Evolutionary conservation across 2,113 vertebrate species (phyloP), one percentile per base, ranked within the genome.

Genomic region (Podarcis raffonei): DNA sequence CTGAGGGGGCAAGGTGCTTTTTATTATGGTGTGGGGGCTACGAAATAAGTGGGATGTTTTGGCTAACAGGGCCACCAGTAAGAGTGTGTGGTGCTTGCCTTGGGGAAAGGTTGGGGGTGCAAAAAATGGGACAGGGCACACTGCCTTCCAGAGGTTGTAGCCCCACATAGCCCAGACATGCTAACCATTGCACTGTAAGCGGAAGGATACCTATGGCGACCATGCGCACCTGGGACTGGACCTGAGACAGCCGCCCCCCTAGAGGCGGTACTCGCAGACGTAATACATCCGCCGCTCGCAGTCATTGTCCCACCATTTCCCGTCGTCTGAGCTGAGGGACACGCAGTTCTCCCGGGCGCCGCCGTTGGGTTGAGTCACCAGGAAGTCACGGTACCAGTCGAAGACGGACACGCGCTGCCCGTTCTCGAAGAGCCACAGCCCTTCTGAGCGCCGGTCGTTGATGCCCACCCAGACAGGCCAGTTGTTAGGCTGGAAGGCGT

Each of bases 221-320:
- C n/a, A 59, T 30, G 78, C 3, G 5, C 23, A 13, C 42, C 5
- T 30, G 30, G 68, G 32, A 2, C 2, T 3, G 53, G 69, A 25
- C 25, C 15, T 32, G 39, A 15, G 77, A 35, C 66, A 2, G 2
- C 65, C 2, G 42, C n/a, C 48, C 82, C 62, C 53, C 85, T 95
- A 96, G 85, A 93, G 94, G 15, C 93, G 96, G 85, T 94, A 99
- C 95, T 98, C 98, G 92, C 98, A 99, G 80, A 98, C 91, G 82
- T 97, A 98, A 96, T 98, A 98, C 97, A 98, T 98, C 90, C 96
- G 97, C 79, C 98, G 96, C 72, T 97, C 96, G 74, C 98, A 98
- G 96, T 98, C 98, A 91, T 98, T 98, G 94, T 99, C 98, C 98
- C 98, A 99, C 98, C 98, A 99, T 89, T 98, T 98, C 4, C 98